Conservation (phyloP, 2,113 vertebrate genomes). For the Sturnira hondurensis region DNA sequence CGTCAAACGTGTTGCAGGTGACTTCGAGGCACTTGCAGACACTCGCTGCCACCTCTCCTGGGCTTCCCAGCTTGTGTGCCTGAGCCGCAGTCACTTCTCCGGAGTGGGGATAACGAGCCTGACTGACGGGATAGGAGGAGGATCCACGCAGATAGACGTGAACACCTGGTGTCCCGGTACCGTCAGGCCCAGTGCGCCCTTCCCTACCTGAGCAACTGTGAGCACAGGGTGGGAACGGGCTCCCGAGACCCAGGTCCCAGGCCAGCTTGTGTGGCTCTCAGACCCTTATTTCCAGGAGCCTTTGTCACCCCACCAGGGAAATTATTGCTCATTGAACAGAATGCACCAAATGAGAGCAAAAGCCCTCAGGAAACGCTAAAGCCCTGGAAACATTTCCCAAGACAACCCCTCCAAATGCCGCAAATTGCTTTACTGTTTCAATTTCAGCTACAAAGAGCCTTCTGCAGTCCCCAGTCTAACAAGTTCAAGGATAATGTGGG, state of each 20-base stretch:
- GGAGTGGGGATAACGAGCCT: background rate
- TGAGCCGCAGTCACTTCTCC: background rate
- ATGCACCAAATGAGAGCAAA: background rate
- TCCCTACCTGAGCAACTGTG: background rate
- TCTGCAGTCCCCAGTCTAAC: background rate
- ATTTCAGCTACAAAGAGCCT: background rate
- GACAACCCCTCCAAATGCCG: background rate
- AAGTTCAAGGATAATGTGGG: background rate
- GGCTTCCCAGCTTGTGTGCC: background rate
- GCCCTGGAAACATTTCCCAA: background rate
- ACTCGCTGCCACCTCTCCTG: background rate
- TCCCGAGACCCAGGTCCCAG: background rate
- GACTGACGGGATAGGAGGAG: no score
- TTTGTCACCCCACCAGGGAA: background rate
- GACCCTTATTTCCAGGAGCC: background rate
- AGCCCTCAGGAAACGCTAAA: conserved; percentile 6
- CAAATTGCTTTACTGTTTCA: conserved; percentile 36
- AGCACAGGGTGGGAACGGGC: background rate
- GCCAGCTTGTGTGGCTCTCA: background rate
- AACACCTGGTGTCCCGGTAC: background rate
- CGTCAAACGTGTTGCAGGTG: background rate
- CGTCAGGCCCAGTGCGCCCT: rapidly evolving
- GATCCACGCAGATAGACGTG: rapidly evolving
- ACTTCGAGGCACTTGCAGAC: background rate
- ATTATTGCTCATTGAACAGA: conserved; percentile 19